These are phyloP conservation scores for Silurus meridionalis DNA, from an alignment of 2,113 vertebrate species.

Conservation along the genomic window DNA sequence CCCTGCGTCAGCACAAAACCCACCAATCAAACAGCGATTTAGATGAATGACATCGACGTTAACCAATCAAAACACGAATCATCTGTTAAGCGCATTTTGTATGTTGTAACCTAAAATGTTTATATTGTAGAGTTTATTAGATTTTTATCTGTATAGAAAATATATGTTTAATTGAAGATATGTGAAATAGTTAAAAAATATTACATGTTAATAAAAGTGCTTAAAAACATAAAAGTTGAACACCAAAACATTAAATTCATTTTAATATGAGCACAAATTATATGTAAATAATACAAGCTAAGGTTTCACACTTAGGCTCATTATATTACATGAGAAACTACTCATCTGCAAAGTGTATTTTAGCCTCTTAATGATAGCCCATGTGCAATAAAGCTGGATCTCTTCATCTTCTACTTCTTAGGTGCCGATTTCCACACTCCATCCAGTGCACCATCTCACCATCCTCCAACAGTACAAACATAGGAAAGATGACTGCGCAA, in stretches of 20 bases:
- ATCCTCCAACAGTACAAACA: conserved; percentile 83
- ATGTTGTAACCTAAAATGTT: not conserved
- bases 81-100: not conserved
- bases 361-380: conserved; percentile 65
- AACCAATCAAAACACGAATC: not conserved
- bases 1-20: not conserved
- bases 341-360: not conserved
- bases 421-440: conserved; percentile 82
- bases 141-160: not conserved
- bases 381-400: conserved; percentile 75
- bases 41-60: not conserved
- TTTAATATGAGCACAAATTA: not conserved
- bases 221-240: not conserved
- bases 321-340: not conserved
- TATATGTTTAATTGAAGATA: not conserved
- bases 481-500: conserved; percentile 73
- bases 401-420: conserved; percentile 63
- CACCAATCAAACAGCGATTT: conserved; percentile 24
- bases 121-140: not conserved
- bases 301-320: not conserved
- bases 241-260: not conserved
- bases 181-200: not conserved
- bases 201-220: not conserved
- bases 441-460: conserved; percentile 86
- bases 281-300: not conserved